phyloP scores from a whole-genome alignment of 2,113 vertebrate species.

The Labeo catla region DNA sequence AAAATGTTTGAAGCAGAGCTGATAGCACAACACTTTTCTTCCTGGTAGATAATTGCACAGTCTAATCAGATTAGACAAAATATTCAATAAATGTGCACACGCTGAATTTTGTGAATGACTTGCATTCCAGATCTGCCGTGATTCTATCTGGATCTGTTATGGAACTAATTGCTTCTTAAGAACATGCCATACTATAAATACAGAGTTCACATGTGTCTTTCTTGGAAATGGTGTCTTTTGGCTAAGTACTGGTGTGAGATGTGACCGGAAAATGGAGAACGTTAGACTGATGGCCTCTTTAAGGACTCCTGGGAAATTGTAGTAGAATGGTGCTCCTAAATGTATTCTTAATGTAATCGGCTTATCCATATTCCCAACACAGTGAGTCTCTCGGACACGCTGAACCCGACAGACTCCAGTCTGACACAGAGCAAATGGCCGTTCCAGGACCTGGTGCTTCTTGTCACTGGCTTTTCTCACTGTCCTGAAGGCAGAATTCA shows the following conservation, averaged over 20 bases:
- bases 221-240: neutral
- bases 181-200: neutral
- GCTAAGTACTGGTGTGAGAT: neutral
- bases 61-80: neutral
- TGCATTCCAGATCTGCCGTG: neutral
- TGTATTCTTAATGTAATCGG: conserved; percentile 74
- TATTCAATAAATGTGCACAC: neutral
- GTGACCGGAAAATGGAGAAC: neutral
- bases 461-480: neutral
- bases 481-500: conserved; percentile 30
- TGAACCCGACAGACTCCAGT: neutral
- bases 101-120: neutral
- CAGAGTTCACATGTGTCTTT: neutral
- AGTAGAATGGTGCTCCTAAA: conserved; percentile 70
- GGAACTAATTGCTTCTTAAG: neutral
- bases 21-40: neutral
- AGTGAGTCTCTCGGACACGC: neutral
- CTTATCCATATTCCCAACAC: conserved; percentile 68
- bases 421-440: neutral
- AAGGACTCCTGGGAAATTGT: conserved; percentile 32
- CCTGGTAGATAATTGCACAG: neutral
- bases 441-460: conserved; percentile 5
- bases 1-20: neutral
- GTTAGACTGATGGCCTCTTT: conserved; percentile 9
- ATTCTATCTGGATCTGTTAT: neutral